Evolutionary conservation across 2,797 vertebrate species (phyloP).

Genomic region (Amazona ochrocephala): DNA sequence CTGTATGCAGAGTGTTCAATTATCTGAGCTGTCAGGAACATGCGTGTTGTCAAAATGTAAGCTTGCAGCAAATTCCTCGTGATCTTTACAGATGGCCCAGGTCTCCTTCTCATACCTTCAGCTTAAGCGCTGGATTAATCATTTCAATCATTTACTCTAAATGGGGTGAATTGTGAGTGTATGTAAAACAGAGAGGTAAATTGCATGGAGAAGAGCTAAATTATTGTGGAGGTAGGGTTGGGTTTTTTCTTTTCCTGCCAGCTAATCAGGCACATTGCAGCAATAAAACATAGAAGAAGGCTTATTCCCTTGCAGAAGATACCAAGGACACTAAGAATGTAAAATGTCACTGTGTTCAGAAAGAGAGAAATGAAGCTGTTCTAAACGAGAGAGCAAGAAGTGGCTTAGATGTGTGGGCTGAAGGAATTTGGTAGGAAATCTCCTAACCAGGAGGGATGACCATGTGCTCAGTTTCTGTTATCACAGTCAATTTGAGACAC

Average conservation of each 20-base stretch:
- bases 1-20: slow-evolving; percentile 24
- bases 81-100: slow-evolving; percentile 13
- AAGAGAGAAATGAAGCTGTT: neutral
- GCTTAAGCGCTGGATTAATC: neutral
- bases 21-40: slow-evolving; percentile 37
- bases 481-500: neutral
- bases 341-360: neutral
- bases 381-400: neutral
- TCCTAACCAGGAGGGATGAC: neutral
- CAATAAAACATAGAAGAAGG: neutral
- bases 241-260: neutral
- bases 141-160: neutral
- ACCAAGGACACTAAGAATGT: neutral
- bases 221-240: neutral
- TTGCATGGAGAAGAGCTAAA: neutral
- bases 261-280: neutral
- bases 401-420: neutral
- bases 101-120: neutral
- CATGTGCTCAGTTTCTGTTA: neutral
- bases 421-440: neutral
- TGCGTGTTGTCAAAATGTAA: neutral
- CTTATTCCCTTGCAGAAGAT: neutral
- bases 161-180: neutral
- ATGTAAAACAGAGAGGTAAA: neutral
- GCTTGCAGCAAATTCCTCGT: neutral